Conservation (phyloP, 2,113 vertebrate genomes). For the Craseonycteris thonglongyai region DNA sequence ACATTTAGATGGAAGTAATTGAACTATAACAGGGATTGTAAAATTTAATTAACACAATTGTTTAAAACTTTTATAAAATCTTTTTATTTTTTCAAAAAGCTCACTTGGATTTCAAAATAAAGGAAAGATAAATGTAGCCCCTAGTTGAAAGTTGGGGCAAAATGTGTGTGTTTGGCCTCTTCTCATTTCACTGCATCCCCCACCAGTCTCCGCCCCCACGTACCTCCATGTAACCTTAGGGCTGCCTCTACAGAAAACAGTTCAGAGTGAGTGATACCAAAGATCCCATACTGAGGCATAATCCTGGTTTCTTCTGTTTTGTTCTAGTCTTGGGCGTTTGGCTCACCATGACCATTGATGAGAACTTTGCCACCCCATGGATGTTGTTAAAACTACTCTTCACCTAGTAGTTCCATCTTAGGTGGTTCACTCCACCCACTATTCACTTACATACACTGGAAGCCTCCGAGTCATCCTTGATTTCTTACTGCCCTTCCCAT, state of each 20-base stretch:
- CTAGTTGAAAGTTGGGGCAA: neutral
- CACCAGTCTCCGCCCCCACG: accelerated
- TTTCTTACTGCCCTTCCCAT: neutral
- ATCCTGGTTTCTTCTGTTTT: neutral
- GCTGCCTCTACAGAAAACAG: neutral
- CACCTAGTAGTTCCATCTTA: neutral
- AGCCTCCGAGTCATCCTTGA: neutral
- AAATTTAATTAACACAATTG: neutral
- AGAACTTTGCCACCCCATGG: neutral
- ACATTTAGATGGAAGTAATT: neutral
- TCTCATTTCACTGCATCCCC: neutral
- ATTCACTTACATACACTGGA: neutral
- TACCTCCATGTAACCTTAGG: neutral
- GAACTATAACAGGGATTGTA: neutral
- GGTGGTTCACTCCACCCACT: neutral
- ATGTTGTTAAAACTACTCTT: neutral
- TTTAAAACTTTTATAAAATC: neutral
- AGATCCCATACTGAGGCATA: neutral
- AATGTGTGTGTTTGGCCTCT: neutral
- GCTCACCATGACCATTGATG: neutral
- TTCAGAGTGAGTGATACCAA: neutral
- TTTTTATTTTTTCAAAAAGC: neutral
- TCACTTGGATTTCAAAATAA: neutral
- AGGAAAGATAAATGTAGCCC: neutral
- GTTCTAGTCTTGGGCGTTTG: neutral